These are phyloP conservation scores for Tipula confusa DNA, from an alignment of 2,888 invertebrate species.

Conservation along the genomic window DNA sequence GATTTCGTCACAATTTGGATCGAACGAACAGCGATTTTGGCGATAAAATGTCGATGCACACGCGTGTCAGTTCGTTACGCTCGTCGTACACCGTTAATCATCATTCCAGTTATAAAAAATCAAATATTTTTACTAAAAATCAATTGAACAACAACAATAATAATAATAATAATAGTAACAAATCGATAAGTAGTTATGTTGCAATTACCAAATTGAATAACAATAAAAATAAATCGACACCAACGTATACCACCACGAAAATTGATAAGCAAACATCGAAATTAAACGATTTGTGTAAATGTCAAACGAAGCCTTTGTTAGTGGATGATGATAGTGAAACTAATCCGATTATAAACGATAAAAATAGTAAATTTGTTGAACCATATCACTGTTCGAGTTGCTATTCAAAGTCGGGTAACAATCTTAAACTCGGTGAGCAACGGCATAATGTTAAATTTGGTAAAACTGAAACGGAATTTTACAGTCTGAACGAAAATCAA, in stretches of 20 bases:
- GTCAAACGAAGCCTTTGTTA: background rate
- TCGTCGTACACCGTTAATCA: slow-evolving; percentile 43
- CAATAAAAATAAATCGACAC: background rate
- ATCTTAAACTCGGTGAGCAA: background rate
- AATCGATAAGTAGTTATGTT: background rate
- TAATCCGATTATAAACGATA: background rate
- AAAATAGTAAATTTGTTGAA: too few relatives aligned
- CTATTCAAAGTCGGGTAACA: background rate
- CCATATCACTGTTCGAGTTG: slow-evolving; percentile 20
- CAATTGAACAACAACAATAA: background rate
- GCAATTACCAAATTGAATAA: background rate
- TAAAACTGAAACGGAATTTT: slow-evolving; percentile 21
- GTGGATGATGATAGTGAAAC: background rate
- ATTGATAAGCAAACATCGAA: background rate
- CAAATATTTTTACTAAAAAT: background rate
- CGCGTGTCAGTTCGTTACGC: slow-evolving; percentile 47
- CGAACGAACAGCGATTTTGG: slow-evolving; percentile 38
- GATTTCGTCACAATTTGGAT: slow-evolving; percentile 45
- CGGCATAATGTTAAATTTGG: background rate
- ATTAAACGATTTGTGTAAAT: background rate
- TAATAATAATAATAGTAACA: background rate
- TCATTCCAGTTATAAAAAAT: slow-evolving; percentile 35
- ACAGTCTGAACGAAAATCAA: background rate
- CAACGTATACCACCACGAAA: background rate
- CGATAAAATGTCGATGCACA: slow-evolving; percentile 48